Conservation (phyloP, 2,888 invertebrate genomes). For the Chironomus riparius region DNA sequence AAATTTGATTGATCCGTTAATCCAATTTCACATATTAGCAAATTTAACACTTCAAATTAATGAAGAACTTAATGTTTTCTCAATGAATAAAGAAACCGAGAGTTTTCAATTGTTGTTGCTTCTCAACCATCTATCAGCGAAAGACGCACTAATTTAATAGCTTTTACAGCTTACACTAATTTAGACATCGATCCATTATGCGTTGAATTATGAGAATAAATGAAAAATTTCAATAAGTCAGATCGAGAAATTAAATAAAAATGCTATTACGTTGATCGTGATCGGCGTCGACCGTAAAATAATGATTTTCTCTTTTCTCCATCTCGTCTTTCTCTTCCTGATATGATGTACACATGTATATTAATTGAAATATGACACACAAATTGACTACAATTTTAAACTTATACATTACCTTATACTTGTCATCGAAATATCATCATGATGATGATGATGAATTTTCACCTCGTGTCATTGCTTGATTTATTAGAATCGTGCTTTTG, state of each 20-base stretch:
- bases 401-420: not conserved
- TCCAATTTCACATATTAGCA: too few relatives aligned
- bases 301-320: not conserved
- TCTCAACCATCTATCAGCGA: too few relatives aligned
- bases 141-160: too few relatives aligned
- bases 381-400: constrained; percentile 14
- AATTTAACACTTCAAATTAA: too few relatives aligned
- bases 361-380: constrained; percentile 23
- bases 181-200: not conserved
- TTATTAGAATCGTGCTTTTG: constrained; percentile 5
- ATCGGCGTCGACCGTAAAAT: not conserved
- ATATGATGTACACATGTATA: not conserved
- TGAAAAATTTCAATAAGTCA: not conserved
- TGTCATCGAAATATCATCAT: not conserved
- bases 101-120: too few relatives aligned
- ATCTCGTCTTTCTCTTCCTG: not conserved
- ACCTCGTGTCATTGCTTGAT: not conserved
- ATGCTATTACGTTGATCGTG: not conserved
- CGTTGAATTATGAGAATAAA: not conserved
- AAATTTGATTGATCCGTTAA: too few relatives aligned
- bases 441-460: constrained; percentile 3
- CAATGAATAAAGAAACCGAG: too few relatives aligned
- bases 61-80: too few relatives aligned
- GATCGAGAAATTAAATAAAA: not conserved
- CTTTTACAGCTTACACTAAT: not conserved